These are phyloP conservation scores for Lasioglossum albipes DNA, from an alignment of 1,140 invertebrate genomes.

Conservation along the genomic window DNA sequence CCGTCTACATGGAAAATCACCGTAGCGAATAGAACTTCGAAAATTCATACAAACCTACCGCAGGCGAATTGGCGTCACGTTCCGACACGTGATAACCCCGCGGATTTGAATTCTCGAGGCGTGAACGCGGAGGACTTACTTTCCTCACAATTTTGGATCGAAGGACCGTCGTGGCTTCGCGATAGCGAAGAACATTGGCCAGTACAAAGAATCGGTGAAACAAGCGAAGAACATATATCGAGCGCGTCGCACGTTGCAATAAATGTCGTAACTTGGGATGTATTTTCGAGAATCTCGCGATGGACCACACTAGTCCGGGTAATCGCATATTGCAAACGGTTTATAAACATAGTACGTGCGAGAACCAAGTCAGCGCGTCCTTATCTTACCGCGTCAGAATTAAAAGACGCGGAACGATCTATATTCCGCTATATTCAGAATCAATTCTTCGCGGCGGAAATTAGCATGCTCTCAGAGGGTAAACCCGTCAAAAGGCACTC, in stretches of 20 bases:
- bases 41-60: constrained; percentile 64
- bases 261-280: neutral
- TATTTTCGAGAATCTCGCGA: neutral
- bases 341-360: too few relatives aligned
- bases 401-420: too few relatives aligned
- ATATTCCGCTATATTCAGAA: too few relatives aligned
- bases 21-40: constrained; percentile 68
- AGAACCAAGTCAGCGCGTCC: too few relatives aligned
- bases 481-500: neutral
- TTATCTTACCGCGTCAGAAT: too few relatives aligned
- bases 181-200: constrained; percentile 1
- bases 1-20: constrained; percentile 58
- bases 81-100: constrained; percentile 67
- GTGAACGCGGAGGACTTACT: constrained; percentile 31
- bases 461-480: neutral
- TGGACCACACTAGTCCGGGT: too few relatives aligned
- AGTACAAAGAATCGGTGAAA: neutral
- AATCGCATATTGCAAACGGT: too few relatives aligned
- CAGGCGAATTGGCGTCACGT: constrained; percentile 69
- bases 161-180: constrained; percentile 20
- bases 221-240: neutral
- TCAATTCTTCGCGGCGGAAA: neutral
- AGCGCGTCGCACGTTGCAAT: neutral
- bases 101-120: constrained; percentile 71
- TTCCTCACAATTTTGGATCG: constrained; percentile 29